phyloP scores from a whole-genome alignment of 2,888 invertebrate genomes.

The Resseliella maxima region DNA sequence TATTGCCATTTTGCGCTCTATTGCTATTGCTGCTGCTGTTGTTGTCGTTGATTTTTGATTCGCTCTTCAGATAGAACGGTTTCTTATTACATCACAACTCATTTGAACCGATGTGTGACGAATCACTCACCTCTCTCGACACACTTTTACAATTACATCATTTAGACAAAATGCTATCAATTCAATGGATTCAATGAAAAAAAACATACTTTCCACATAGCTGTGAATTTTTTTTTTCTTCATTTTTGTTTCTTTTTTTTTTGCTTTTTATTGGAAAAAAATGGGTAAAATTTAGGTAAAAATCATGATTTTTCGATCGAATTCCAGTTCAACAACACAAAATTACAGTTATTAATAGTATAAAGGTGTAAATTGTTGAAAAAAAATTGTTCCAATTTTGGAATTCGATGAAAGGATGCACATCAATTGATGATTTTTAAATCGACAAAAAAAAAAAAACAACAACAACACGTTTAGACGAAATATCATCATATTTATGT shows the following conservation, averaged over 20 bases:
- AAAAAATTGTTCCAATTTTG: no score
- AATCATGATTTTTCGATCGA: not conserved
- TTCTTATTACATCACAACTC: conserved; percentile 23
- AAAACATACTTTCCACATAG: no score
- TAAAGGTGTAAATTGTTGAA: not conserved
- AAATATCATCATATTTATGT: no score
- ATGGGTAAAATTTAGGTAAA: no score
- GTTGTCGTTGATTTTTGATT: not conserved
- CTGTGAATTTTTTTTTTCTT: no score
- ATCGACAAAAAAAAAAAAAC: no score
- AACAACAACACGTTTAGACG: no score
- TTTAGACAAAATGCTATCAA: not conserved
- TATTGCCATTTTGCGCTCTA: no score
- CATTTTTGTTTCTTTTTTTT: no score
- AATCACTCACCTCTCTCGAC: not conserved
- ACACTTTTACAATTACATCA: not conserved
- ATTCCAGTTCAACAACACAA: not conserved
- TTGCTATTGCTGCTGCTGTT: not conserved
- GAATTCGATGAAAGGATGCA: no score
- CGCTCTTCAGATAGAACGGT: not conserved
- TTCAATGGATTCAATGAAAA: not conserved
- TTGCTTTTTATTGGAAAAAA: no score
- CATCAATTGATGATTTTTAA: no score
- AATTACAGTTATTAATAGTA: not conserved
- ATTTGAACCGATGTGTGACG: not conserved